Base-by-base conservation (phyloP, 2,113 vertebrate genomes). In the Rafetus swinhoei region DNA sequence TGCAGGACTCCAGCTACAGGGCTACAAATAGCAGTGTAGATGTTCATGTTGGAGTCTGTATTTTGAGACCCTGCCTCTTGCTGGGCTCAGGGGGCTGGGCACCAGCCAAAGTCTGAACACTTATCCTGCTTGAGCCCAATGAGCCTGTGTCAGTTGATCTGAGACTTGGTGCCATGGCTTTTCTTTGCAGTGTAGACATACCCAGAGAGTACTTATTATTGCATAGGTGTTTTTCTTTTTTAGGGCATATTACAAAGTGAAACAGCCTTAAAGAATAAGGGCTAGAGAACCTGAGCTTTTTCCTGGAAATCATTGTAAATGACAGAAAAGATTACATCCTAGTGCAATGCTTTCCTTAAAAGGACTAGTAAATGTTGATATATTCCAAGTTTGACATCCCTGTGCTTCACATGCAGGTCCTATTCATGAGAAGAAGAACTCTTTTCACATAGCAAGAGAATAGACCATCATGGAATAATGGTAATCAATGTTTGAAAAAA, bases 141-240 rank as follows among this genome's bases (percentile, higher is more conserved):
- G 35, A n/a, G 32, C n/a, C 16, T 35, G n/a, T 21, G 16, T 72
- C 65, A 72, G 6, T 21, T 72, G n/a, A 72, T 18, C 18, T 18
- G 16, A 72, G 65, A 35, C 18, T 35, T 35, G 65, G n/a, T 35
- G 18, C 65, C 32, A 3, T n/a, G 32, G 62, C 15, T 69, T 69
- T 32, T 69, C 29, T 69, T n/a, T 65, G 60, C 62, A 65, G 29
- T 69, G 32, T 69, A 69, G 62, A 69, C 62, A n/a, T n/a, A 8
- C 14, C 32, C 32, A 69, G 62, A n/a, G 32, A 69, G 6, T 16
- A n/a, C 62, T 69, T 32, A n/a, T n/a, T n/a, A 84, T 4, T 45
- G 9, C 39, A 32, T 39, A 7, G 74, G 60, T 54, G 18, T 56
- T 95, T 95, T 87, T 89, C 21, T 85, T 94, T 45, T 89, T 93